phyloP scores from a whole-genome alignment of 2,113 vertebrate genomes.

The Bucco capensis region DNA sequence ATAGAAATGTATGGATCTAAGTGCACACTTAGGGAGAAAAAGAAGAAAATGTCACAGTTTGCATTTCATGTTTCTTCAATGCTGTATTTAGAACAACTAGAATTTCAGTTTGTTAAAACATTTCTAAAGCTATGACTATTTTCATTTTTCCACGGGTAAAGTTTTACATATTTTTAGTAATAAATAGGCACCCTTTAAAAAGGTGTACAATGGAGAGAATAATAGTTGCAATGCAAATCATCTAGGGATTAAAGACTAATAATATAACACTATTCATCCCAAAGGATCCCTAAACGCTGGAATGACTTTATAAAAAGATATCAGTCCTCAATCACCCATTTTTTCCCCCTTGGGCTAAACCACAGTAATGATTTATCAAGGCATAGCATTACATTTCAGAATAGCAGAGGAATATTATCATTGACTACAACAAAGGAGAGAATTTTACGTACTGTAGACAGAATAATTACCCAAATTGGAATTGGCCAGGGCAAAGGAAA shows the following conservation, averaged over 20 bases:
- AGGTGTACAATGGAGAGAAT: not conserved
- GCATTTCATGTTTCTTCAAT: not conserved
- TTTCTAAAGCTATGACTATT: slow-evolving; percentile 40
- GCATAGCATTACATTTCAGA: slow-evolving; percentile 35
- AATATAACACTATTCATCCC: slow-evolving; percentile 39
- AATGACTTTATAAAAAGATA: slow-evolving; percentile 48
- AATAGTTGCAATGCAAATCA: slow-evolving; percentile 27
- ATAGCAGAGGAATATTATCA: slow-evolving; percentile 42
- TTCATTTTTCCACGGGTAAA: slow-evolving; percentile 4
- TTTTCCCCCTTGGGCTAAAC: slow-evolving; percentile 38
- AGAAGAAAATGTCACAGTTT: not conserved
- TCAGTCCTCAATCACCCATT: slow-evolving; percentile 27
- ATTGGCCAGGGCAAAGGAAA: slow-evolving; percentile 22
- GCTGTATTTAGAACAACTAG: slow-evolving; percentile 35
- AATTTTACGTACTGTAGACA: slow-evolving; percentile 58
- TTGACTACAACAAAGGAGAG: slow-evolving; percentile 48
- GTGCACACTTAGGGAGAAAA: not conserved
- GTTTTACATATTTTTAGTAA: slow-evolving; percentile 36
- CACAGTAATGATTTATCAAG: slow-evolving; percentile 47
- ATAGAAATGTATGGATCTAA: not conserved
- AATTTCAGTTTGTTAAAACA: slow-evolving; percentile 41
- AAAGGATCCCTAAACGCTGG: slow-evolving; percentile 31
- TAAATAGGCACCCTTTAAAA: slow-evolving; percentile 9
- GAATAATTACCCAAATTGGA: slow-evolving; percentile 68
- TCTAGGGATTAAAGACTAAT: slow-evolving; percentile 37